Conservation (phyloP, 2,888 invertebrate species). For the Cephalotes varians region DNA sequence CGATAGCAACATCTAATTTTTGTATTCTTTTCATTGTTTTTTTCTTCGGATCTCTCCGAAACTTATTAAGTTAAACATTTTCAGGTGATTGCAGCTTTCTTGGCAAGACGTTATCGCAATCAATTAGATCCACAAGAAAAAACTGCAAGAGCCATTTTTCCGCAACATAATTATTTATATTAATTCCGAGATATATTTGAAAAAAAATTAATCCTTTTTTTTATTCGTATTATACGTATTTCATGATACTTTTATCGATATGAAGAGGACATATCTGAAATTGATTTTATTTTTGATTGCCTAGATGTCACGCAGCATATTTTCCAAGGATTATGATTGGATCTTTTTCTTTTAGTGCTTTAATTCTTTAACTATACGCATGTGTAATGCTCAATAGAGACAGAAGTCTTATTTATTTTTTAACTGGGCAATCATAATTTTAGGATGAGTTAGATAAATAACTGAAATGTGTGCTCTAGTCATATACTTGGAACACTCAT, state of each 20-base stretch:
- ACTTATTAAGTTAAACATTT: slow-evolving; percentile 72
- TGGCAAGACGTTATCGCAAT: slow-evolving; percentile 93
- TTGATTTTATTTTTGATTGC: slow-evolving; percentile 36
- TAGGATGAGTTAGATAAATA: slow-evolving; percentile 64
- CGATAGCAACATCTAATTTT: slow-evolving; percentile 13
- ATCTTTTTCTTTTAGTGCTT: background rate
- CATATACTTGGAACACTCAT: slow-evolving; percentile 80
- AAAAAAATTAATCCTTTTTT: slow-evolving; percentile 33
- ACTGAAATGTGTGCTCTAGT: slow-evolving; percentile 82
- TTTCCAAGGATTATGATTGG: background rate
- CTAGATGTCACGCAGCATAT: background rate
- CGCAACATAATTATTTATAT: slow-evolving; percentile 87
- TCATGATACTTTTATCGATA: slow-evolving; percentile 1
- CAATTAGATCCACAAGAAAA: slow-evolving; percentile 92
- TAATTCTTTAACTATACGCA: background rate
- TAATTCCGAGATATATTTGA: slow-evolving; percentile 68
- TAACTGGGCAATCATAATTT: slow-evolving; percentile 55
- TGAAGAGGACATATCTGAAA: background rate
- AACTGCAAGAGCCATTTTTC: slow-evolving; percentile 91
- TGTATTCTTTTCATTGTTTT: background rate
- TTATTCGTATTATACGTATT: slow-evolving; percentile 3
- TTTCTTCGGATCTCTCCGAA: background rate
- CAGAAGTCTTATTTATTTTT: slow-evolving; percentile 48
- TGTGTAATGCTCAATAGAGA: slow-evolving; percentile 60
- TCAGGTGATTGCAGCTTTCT: slow-evolving; percentile 93